Percentiles rank a stretch among this genome's conserved stretches.
phyloP scores from a whole-genome alignment of 2,888 invertebrate species.

The Polia nebulosa region DNA sequence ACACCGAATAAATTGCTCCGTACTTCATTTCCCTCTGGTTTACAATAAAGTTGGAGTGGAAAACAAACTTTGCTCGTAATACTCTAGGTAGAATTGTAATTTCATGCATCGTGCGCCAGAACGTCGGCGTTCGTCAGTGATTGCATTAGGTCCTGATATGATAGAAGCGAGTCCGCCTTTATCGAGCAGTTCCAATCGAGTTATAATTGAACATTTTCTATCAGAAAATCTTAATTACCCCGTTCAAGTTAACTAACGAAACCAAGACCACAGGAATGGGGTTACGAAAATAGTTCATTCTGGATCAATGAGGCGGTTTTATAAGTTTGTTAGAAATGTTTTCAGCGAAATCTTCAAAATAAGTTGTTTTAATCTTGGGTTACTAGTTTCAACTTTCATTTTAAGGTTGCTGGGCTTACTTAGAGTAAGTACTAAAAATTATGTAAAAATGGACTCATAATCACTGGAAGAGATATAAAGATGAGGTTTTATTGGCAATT shows the following conservation, averaged over 20 bases:
- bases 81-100: slow-evolving; percentile 37
- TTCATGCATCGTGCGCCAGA: slow-evolving; percentile 43
- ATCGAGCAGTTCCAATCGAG: slow-evolving; percentile 27
- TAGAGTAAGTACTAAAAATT: slow-evolving; percentile 9
- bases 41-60: slow-evolving; percentile 17
- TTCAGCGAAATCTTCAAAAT: slow-evolving; percentile 31
- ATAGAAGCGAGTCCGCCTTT: slow-evolving; percentile 22
- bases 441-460: slow-evolving; percentile 14
- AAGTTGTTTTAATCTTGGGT: slow-evolving; percentile 15
- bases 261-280: slow-evolving; percentile 21
- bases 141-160: slow-evolving; percentile 45
- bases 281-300: slow-evolving; percentile 39
- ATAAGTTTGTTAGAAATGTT: slow-evolving; percentile 19
- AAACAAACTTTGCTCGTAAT: slow-evolving; percentile 17
- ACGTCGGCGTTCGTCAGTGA: slow-evolving; percentile 26
- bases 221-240: slow-evolving; percentile 42
- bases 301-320: slow-evolving; percentile 29
- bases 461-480: slow-evolving; percentile 23
- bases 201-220: slow-evolving; percentile 56
- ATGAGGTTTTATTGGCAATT: slow-evolving; percentile 40
- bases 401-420: neutral
- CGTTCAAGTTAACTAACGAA: slow-evolving; percentile 30
- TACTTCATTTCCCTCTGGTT: slow-evolving; percentile 36
- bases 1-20: slow-evolving; percentile 21
- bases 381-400: slow-evolving; percentile 3